A percentile compares a stretch with the other conserved stretches of the same genome.
phyloP scores from a whole-genome alignment of 2,888 invertebrate species.

The Cacoxenus indagator region DNA sequence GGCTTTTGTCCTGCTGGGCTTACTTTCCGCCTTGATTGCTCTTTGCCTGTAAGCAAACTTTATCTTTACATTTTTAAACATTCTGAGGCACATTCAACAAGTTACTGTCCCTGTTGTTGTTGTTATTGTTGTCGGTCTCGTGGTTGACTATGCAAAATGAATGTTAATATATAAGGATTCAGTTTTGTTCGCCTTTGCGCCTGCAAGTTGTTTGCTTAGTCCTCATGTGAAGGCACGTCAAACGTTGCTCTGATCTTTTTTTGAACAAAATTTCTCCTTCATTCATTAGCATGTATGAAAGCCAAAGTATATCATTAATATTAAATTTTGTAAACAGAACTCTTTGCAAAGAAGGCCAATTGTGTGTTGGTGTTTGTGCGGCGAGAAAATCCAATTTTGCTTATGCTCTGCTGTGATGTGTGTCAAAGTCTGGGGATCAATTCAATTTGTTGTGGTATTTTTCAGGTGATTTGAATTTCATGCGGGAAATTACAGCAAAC shows the following conservation, averaged over 20 bases:
- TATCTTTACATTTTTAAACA: background rate
- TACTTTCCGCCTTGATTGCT: conserved; percentile 1
- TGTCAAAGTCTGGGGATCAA: background rate
- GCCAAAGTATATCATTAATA: conserved; percentile 50
- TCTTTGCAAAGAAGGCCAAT: conserved; percentile 11
- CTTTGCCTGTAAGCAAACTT: background rate
- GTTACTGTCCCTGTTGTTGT: background rate
- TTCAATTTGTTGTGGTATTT: conserved; percentile 6
- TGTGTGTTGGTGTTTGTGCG: background rate
- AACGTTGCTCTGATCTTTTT: background rate
- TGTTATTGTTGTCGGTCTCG: background rate
- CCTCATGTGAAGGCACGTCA: background rate
- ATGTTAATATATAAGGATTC: conserved; percentile 33
- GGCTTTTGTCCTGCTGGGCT: conserved; percentile 37
- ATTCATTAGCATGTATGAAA: conserved; percentile 46
- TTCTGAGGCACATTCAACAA: background rate
- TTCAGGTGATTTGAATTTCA: background rate
- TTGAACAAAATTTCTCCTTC: conserved; percentile 32
- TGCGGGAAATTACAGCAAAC: too few species aligned
- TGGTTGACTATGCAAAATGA: conserved; percentile 36
- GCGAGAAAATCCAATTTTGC: background rate
- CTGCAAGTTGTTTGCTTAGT: conserved; percentile 19
- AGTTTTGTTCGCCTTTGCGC: conserved; percentile 21
- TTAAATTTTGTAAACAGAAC: conserved; percentile 35
- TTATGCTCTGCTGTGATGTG: background rate